Base-by-base conservation (phyloP, 2,797 vertebrate species). In the Oreonectes daqikongensis region DNA sequence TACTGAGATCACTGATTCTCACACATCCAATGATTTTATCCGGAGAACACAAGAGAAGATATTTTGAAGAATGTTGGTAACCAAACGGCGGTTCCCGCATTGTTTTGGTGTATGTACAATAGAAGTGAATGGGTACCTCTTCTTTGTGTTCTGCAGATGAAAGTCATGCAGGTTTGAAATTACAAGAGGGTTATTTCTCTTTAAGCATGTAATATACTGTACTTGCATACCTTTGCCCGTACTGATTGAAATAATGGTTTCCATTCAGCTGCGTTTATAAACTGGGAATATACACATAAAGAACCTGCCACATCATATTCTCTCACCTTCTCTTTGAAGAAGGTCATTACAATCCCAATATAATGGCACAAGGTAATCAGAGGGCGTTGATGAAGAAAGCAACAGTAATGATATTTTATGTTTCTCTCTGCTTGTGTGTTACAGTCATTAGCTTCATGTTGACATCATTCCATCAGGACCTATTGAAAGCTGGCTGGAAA, bases 381-480 rank as follows among this genome's bases (percentile, higher is more conserved):
- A 91, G 87, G 86, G 90, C 90, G 90, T 88, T 86, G 92, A 92
- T 90, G 90, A 91, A 92, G 93, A 92, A 92, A 90, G 88, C 86
- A 90, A 91, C 90, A 91, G 93, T 94, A 95, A 93, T 92, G 90
- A 90, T 93, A 92, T 93, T 94, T 93, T 94, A 94, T 93, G 93
- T 91, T 94, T 88, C 92, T 92, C 91, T 92, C 94, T 92, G 91
- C 73, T 93, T 93, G 59, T 91, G 90, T 92, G 92, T 92, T 90
- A 92, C 92, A 94, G 93, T 94, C 94, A 95, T 94, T 95, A 95
- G 94, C 92, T 94, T 90, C 91, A 90, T 84, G 93, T 94, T 93
- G 95, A 95, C 92, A 93, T 90, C 91, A 92, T 94, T 94, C 94
- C 93, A 93, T 93, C 94, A 94, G 82, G 92, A 93, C 94, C 92